Base-by-base conservation (phyloP, 1,140 invertebrate genomes). In the Drosophila triauraria region DNA sequence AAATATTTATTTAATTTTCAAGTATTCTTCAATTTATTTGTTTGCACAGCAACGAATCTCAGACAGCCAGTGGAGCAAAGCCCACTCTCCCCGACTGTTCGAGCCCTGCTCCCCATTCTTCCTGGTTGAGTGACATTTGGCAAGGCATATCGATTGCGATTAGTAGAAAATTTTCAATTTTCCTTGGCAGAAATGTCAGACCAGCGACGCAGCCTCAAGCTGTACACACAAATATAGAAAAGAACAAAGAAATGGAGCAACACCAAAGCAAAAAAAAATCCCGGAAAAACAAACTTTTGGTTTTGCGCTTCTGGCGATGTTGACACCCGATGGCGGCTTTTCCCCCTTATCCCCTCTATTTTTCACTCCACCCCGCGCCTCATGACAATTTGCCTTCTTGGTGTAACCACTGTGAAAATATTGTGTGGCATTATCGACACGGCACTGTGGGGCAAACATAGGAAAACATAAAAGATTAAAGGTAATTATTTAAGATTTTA, bases 21-120 rank as follows among this genome's bases (percentile, higher is more conserved):
- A 90, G 85, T 64, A 90, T 90, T 90, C 86, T 90, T 90, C 86
- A 90, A 90, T 90, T 90, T 90, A 91, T 90, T 90, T 90, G 85
- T 91, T 87, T 90, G 71, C 78, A 75, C 71, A 85, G 67, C 54
- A 67, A 65, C 69, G 75, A 80, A 77, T 74, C 57, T 72, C 71
- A 62, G 75, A 56, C 75, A 77, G 38, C 4, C 74, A 50, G 38
- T 25, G 48, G 25, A 63, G 57, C 17, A 15, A 15, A 13, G 9
- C 27, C 46, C 46, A 51, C 59, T 69, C 57, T 32, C 27, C 61
- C 64, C n/a, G 30, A 23, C 57, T 13, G n/a, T 13, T 42, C 53
- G 8, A 54, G 35, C 0, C 43, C 43, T 53, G 7, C 42, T 27
- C 30, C 47, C 38, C 30, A 17, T 4, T 12, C 38, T 10, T 13